These are phyloP conservation scores for Pelusios castaneus DNA, from an alignment of 2,113 vertebrate species.

Conservation along the genomic window DNA sequence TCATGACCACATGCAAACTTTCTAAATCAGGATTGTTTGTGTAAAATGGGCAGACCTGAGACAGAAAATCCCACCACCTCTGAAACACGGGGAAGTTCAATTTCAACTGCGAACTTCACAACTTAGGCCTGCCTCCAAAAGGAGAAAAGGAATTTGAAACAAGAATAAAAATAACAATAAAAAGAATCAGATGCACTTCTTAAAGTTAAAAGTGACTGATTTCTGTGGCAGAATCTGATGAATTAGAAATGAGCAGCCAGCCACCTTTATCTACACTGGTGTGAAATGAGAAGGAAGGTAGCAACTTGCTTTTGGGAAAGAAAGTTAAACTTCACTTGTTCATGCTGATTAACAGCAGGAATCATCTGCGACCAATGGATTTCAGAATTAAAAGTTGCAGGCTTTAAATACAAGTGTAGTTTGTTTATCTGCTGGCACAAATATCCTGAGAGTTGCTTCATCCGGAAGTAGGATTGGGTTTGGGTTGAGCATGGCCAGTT, in stretches of 20 bases:
- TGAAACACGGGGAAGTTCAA: not conserved
- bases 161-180: not conserved
- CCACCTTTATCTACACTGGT: not conserved
- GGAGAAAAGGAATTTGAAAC: not conserved
- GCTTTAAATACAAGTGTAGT: constrained; percentile 14
- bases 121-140: not conserved
- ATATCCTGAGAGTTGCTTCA: not conserved
- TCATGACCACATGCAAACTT: not conserved
- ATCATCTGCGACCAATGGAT: not conserved
- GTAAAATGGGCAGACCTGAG: rapidly evolving
- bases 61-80: not conserved
- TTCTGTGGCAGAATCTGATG: not conserved
- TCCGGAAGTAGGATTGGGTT: not conserved
- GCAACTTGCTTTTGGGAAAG: not conserved
- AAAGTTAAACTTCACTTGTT: not conserved
- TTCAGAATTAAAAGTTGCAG: not conserved
- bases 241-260: not conserved
- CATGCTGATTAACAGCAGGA: not conserved
- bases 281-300: not conserved
- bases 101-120: not conserved
- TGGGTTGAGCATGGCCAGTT: not conserved
- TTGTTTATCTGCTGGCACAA: not conserved
- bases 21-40: not conserved
- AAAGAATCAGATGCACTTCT: rapidly evolving
- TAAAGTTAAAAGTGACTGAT: not conserved